phyloP scores from a whole-genome alignment of 2,797 vertebrate genomes.

The Acomys russatus region DNA sequence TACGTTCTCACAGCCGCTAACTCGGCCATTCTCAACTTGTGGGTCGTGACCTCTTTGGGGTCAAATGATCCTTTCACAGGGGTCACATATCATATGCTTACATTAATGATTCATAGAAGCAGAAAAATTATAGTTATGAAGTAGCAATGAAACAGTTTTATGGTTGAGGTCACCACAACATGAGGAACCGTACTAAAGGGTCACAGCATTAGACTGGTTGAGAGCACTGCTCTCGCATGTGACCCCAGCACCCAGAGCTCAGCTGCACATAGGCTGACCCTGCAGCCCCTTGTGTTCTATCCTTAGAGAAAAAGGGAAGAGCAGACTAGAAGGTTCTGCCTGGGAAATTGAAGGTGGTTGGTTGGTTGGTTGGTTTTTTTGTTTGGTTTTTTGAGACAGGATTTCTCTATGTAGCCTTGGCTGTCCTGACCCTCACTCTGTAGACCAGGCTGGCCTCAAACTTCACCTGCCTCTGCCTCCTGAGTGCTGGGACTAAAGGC shows the following conservation, averaged over 20 bases:
- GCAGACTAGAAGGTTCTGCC: not conserved
- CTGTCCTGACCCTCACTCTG: not conserved
- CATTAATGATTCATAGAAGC: not conserved
- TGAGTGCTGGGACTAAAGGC: not conserved
- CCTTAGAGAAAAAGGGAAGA: not conserved
- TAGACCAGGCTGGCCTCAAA: not conserved
- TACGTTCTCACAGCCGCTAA: not conserved
- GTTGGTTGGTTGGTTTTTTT: not conserved
- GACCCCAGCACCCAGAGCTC: not conserved
- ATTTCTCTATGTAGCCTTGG: not conserved
- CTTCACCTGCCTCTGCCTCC: not conserved
- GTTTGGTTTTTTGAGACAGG: not conserved
- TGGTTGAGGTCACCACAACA: not conserved
- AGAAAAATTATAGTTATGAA: not conserved
- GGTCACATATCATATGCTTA: not conserved
- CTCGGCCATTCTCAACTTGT: not conserved
- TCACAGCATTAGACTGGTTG: not conserved
- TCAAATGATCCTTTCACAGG: not conserved
- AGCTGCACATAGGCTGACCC: not conserved
- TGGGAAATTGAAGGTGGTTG: not conserved
- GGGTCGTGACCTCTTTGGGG: not conserved
- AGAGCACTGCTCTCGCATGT: not conserved
- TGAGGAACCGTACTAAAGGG: not conserved
- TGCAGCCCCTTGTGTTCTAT: not conserved
- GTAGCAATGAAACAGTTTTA: not conserved